Evolutionary conservation across 1,140 invertebrate genomes (phyloP), one percentile per base, ranked within the genome.

Genomic region (Antheraea mylitta): DNA sequence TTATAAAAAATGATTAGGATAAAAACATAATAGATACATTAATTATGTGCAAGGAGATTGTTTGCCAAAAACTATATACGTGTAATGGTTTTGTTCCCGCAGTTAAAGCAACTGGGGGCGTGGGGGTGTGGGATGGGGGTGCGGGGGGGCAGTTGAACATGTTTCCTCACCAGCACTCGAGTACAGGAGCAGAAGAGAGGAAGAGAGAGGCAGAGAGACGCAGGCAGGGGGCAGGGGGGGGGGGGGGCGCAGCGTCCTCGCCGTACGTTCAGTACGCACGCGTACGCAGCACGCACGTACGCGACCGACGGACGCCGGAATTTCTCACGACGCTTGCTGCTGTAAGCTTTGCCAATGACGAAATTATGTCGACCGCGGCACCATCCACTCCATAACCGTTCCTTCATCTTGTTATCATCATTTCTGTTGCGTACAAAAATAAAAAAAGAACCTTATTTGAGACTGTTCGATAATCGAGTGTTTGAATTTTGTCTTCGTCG

Each of bases 331-430:
- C 83, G 89, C 87, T 91, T 91, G 87, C 89, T 85, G 73, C 78
- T 65, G 87, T 87, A 91, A 90, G 89, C 89, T 90, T 90, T 85
- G 87, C 89, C 82, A 84, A 85, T 86, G 87, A 90, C 68, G 87
- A 88, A 88, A 87, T 53, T 53, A 53, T 53, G 16, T 53, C 45
- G 45, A 53, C 81, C 80, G 77, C 82, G 76, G 72, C 80, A 75
- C 67, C 62, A 77, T 78, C 79, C 74, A 81, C 78, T 81, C 77
- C 78, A 74, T 62, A 68, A 77, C 22, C 22, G 22, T 30, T 30
- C 68, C 64, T 45, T 38, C 18, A 18, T 18, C 38, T 53, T 11
- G 3, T 73, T 68, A 70, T 67, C 85, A 71, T 78, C 83, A 85
- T 83, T 82, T 91, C 85, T 88, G 86, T 91, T 91, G 89, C 89